phyloP scores from a whole-genome alignment of 1,140 invertebrate species.

The Hesperophylax magnus region DNA sequence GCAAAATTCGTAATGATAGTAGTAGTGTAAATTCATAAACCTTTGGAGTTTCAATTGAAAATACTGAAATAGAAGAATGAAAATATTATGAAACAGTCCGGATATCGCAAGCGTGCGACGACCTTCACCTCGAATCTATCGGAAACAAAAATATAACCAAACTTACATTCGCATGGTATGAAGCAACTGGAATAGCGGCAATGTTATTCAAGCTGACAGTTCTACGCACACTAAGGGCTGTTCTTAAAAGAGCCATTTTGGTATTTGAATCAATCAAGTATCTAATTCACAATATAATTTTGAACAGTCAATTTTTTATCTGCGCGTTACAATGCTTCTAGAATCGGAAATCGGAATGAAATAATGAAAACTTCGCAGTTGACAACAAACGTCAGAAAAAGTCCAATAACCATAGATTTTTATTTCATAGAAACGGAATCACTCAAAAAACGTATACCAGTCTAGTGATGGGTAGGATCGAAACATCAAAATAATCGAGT shows the following conservation, averaged over 20 bases:
- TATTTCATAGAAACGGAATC: no score
- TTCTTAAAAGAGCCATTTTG: constrained; percentile 61
- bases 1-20: no score
- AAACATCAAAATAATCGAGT: no score
- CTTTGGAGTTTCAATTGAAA: neutral
- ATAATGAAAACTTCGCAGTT: neutral
- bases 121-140: constrained; percentile 1
- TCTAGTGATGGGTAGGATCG: no score
- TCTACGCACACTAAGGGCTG: constrained; percentile 60
- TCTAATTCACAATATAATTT: neutral
- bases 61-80: neutral
- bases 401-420: no score
- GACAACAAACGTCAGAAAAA: no score
- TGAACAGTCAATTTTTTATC: no score
- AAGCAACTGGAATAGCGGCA: constrained; percentile 61
- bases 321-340: neutral
- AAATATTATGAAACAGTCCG: constrained; percentile 9
- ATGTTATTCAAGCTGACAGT: constrained; percentile 63
- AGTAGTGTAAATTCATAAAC: no score
- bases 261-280: neutral
- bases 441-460: no score
- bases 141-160: constrained; percentile 25
- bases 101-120: neutral
- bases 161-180: constrained; percentile 70
- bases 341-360: neutral